phyloP scores from a whole-genome alignment of 2,888 invertebrate species.

The Pristionchus mayeri region DNA sequence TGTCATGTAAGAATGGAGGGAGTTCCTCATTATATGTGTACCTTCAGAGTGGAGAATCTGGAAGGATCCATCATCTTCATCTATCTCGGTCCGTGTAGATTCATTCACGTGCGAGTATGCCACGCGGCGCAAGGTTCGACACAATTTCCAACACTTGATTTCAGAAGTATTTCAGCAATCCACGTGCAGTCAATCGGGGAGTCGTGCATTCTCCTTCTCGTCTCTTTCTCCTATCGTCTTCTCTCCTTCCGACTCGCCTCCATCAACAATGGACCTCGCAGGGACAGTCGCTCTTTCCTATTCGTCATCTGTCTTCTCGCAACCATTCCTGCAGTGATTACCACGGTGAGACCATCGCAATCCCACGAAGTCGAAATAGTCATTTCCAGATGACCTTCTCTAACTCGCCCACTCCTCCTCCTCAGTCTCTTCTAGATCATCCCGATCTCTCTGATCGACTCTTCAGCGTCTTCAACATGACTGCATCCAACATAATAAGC shows the following conservation, averaged over 20 bases:
- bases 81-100: not conserved
- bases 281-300: not conserved
- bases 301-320: not conserved
- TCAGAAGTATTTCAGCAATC: not conserved
- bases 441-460: not conserved
- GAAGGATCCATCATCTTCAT: conserved; percentile 15
- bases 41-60: conserved; percentile 6
- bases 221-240: conserved; percentile 15
- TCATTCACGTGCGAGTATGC: not conserved
- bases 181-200: conserved; percentile 8
- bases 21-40: too few relatives aligned
- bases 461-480: conserved; percentile 14
- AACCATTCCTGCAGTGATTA: not conserved
- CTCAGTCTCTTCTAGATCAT: not conserved
- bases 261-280: not conserved
- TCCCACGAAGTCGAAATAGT: not conserved
- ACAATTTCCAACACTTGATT: not conserved
- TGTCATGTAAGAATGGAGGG: not conserved
- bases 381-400: not conserved
- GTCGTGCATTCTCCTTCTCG: not conserved
- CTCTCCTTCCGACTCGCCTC: not conserved
- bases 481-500: not conserved
- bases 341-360: not conserved
- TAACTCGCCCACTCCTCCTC: conserved; percentile 1
- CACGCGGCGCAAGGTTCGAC: not conserved